Conservation (phyloP, 2,797 vertebrate genomes). For the Manis crassicaudata region DNA sequence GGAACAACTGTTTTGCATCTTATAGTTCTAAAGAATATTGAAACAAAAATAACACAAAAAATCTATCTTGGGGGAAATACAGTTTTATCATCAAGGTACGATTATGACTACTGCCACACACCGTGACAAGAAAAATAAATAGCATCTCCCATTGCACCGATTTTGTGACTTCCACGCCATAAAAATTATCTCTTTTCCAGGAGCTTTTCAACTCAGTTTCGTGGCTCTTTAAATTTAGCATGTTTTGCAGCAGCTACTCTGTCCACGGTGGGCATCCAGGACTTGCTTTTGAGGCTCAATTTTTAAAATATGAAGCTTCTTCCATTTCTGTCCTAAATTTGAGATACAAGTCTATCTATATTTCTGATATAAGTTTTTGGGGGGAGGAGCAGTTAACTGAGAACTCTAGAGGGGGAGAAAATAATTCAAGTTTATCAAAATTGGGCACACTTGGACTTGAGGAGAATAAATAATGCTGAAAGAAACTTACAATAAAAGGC, state of each 20-base stretch:
- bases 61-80: not conserved
- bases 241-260: not conserved
- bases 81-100: slow-evolving; percentile 16
- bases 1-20: not conserved
- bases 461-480: not conserved
- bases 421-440: not conserved
- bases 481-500: not conserved
- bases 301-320: not conserved
- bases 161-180: not conserved
- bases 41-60: not conserved
- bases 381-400: not conserved
- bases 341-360: not conserved
- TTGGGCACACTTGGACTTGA: not conserved
- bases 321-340: not conserved
- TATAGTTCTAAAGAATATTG: not conserved
- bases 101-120: not conserved
- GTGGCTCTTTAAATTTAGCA: not conserved
- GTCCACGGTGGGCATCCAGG: rapidly evolving
- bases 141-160: not conserved
- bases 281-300: not conserved
- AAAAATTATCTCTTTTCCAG: not conserved
- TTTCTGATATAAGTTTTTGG: not conserved
- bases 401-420: not conserved
- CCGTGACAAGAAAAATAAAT: not conserved
- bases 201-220: not conserved